Conservation (phyloP, 2,888 invertebrate species). For the Torymus texanus region DNA sequence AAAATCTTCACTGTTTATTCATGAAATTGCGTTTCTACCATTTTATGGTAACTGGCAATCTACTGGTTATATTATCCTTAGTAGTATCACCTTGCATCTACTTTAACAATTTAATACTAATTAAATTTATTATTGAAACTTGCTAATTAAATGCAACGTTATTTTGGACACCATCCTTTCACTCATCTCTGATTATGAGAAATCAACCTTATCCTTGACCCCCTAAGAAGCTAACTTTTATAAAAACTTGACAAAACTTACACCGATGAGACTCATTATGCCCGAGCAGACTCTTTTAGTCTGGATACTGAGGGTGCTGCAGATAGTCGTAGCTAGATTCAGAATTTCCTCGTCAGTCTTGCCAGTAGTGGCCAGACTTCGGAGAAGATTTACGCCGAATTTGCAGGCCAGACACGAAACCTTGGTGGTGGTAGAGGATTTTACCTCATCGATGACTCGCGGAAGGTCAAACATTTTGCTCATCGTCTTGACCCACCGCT, state of each 20-base stretch:
- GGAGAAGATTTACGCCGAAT: constrained; percentile 34
- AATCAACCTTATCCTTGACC: no score
- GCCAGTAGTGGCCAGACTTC: constrained; percentile 26
- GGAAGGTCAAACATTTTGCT: constrained; percentile 25
- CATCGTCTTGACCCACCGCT: constrained; percentile 7
- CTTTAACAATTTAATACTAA: no score
- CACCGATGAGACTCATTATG: constrained; percentile 45
- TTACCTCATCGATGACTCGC: constrained; percentile 13
- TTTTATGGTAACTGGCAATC: no score
- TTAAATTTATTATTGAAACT: no score
- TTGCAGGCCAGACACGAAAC: constrained; percentile 50
- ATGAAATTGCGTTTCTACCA: no score
- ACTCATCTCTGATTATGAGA: no score
- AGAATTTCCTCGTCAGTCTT: constrained; percentile 41
- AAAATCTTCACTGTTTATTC: no score
- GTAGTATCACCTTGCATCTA: no score
- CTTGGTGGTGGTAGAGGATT: constrained; percentile 11
- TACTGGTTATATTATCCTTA: no score
- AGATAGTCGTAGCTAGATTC: neutral
- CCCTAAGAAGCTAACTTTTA: no score
- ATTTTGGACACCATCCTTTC: no score
- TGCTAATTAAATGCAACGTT: no score
- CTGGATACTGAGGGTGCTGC: constrained; percentile 38
- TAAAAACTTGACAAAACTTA: constrained; percentile 23
- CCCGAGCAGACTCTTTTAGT: constrained; percentile 40